These are phyloP conservation scores for Crenuchus spilurus DNA, from an alignment of 2,797 vertebrate species.

Conservation along the genomic window DNA sequence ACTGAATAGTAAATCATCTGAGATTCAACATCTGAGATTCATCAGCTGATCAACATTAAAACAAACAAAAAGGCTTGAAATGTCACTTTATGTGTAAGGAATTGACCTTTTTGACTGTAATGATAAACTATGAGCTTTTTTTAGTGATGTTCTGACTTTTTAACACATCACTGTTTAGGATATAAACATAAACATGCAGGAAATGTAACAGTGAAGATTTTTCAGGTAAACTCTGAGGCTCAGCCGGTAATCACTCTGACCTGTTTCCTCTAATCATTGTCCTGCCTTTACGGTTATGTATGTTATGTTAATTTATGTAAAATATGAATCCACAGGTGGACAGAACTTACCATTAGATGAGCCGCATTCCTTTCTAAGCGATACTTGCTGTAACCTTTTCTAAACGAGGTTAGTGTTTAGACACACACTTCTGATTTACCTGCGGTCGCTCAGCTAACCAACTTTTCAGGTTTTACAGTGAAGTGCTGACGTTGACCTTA, in stretches of 20 bases:
- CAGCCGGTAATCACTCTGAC: neutral
- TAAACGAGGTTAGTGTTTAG: constrained; percentile 19
- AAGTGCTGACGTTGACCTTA: constrained; percentile 64
- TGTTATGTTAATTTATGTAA: no score
- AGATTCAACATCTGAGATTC: no score
- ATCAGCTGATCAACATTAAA: no score
- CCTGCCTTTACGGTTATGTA: neutral
- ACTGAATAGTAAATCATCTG: no score
- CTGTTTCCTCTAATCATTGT: neutral
- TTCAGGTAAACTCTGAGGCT: constrained; percentile 8
- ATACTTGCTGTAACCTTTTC: neutral
- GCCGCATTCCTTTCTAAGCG: constrained; percentile 4
- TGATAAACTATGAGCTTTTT: no score
- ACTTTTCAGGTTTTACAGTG: constrained; percentile 76
- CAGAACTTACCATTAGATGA: constrained; percentile 51
- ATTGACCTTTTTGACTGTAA: no score
- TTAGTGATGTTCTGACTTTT: no score
- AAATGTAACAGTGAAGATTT: neutral
- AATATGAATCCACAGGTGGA: no score
- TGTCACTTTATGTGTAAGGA: no score
- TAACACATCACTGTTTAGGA: no score
- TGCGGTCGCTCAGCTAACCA: constrained; percentile 60
- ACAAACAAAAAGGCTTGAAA: no score
- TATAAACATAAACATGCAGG: neutral
- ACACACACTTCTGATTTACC: constrained; percentile 47